A percentile compares a stretch with the other conserved stretches of the same genome.
Conservation (phyloP, 2,888 invertebrate species). For the Matsumyia berberina region DNA sequence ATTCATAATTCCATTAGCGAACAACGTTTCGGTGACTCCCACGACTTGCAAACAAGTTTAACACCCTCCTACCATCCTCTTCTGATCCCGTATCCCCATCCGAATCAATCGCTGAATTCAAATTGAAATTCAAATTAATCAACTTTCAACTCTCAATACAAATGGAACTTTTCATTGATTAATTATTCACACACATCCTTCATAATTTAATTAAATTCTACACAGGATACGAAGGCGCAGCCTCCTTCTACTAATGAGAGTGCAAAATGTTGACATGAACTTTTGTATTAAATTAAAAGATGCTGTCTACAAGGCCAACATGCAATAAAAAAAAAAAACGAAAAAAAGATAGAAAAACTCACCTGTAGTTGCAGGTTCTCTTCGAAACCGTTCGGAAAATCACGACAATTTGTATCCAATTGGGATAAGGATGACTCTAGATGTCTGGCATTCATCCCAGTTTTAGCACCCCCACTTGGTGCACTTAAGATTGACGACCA, state of each 20-base stretch:
- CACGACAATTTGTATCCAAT: slow-evolving; percentile 82
- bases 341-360: slow-evolving; percentile 49
- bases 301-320: slow-evolving; percentile 5
- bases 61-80: not conserved
- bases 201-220: slow-evolving; percentile 32
- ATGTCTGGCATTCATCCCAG: slow-evolving; percentile 83
- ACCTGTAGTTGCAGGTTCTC: slow-evolving; percentile 81
- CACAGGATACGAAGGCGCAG: not conserved
- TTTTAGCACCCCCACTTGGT: slow-evolving; percentile 76
- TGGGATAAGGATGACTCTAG: slow-evolving; percentile 83
- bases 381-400: slow-evolving; percentile 81
- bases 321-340: not conserved
- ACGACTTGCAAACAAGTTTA: not conserved
- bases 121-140: slow-evolving; percentile 6
- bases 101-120: slow-evolving; percentile 4
- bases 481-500: slow-evolving; percentile 58
- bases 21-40: too few species aligned
- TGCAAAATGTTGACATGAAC: slow-evolving; percentile 48
- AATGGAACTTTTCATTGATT: slow-evolving; percentile 11
- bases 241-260: slow-evolving; percentile 9
- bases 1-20: too few species aligned
- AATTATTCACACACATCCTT: slow-evolving; percentile 14
- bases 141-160: slow-evolving; percentile 16
- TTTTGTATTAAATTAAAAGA: not conserved
- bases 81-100: not conserved